Percentiles rank a stretch among this genome's conserved stretches.
Conservation (phyloP, 30 jellyfish, hydroid and myxozoan species). For the Clytia hemisphaerica region DNA sequence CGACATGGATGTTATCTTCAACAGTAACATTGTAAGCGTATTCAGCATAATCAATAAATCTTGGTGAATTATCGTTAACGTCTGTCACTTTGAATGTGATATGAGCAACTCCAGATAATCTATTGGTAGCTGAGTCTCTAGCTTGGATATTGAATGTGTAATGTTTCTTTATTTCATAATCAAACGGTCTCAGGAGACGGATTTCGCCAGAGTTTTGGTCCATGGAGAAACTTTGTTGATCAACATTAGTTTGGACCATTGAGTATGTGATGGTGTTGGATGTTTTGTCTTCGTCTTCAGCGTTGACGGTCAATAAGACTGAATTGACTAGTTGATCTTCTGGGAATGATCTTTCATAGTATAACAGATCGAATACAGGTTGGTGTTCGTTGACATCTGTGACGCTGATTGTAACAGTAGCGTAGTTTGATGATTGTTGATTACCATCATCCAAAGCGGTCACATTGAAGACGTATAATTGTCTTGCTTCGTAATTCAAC, state of each 20-base stretch:
- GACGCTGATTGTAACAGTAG: slow-evolving; percentile 5
- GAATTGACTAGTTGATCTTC: slow-evolving; percentile 18
- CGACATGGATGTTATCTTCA: slow-evolving; percentile 56
- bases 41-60: slow-evolving; percentile 34
- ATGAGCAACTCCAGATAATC: slow-evolving; percentile 37
- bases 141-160: slow-evolving; percentile 44
- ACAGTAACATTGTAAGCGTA: slow-evolving; percentile 38
- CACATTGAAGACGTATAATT: slow-evolving; percentile 42
- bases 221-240: neutral
- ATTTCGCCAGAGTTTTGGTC: slow-evolving; percentile 9
- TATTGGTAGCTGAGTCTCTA: slow-evolving; percentile 51
- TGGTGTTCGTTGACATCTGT: slow-evolving; percentile 33
- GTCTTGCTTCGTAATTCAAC: slow-evolving; percentile 56
- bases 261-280: slow-evolving; percentile 30
- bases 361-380: slow-evolving; percentile 16
- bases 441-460: slow-evolving; percentile 49
- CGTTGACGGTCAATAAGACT: slow-evolving; percentile 19
- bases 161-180: slow-evolving; percentile 25
- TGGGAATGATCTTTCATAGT: slow-evolving; percentile 2
- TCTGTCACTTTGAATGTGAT: slow-evolving; percentile 43
- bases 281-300: slow-evolving; percentile 33
- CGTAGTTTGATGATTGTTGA: slow-evolving; percentile 6
- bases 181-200: neutral
- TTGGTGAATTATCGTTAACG: slow-evolving; percentile 75
- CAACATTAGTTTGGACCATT: neutral